Conservation (phyloP, 2,888 invertebrate species). For the Spilosoma lubricipeda region DNA sequence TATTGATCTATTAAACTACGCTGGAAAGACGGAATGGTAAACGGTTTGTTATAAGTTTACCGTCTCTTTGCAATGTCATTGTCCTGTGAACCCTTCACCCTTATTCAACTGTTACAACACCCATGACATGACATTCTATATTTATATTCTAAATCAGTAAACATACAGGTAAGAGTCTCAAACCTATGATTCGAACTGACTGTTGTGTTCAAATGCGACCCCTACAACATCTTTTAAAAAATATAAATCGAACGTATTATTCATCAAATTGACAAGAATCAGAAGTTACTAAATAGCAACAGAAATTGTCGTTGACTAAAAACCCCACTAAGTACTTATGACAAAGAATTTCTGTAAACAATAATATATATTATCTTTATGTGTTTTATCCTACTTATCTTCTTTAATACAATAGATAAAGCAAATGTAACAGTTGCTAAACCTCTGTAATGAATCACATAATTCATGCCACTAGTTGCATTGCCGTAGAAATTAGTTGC, state of each 20-base stretch:
- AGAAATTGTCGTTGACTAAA: not conserved
- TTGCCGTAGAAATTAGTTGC: slow-evolving; percentile 24
- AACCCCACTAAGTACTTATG: not conserved
- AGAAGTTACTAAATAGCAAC: not conserved
- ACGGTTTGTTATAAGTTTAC: no score
- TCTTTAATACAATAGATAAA: not conserved
- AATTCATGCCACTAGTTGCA: slow-evolving; percentile 16
- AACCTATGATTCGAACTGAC: no score
- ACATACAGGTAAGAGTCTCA: no score
- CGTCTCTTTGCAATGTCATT: no score
- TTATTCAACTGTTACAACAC: no score
- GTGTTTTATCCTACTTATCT: not conserved
- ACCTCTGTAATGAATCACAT: slow-evolving; percentile 3
- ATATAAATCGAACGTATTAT: not conserved
- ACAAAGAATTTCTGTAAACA: not conserved
- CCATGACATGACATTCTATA: no score
- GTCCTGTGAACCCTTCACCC: no score
- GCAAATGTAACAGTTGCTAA: not conserved
- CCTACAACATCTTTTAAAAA: not conserved
- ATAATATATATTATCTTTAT: not conserved
- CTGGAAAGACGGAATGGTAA: no score
- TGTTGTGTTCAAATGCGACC: no score
- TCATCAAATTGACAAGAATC: not conserved
- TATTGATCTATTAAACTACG: no score
- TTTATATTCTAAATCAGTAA: no score